Evolutionary conservation across 30 jellyfish, hydroid and myxozoan species (phyloP), one percentile per base, ranked within the genome.

Genomic region (Aurelia aurita): DNA sequence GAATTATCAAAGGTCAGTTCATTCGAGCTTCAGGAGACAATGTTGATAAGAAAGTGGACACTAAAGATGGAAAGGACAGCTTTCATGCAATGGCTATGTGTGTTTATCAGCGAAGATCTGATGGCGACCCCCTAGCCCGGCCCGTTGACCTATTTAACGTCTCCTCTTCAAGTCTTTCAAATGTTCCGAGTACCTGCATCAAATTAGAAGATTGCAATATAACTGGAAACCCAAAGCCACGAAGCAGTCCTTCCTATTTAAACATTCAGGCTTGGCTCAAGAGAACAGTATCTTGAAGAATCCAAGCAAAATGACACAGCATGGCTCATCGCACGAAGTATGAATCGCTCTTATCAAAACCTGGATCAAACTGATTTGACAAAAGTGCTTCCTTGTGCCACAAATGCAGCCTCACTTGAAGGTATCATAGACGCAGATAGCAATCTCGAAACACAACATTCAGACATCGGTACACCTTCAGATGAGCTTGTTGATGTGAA

Each of bases 141-240:
- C 59, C 59, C 10, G 59, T 47, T 47, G 59, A 47, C 59, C 16
- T 47, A 47, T 47, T 47, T 47, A 16, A 47, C 16, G 59, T 47
- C 59, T 16, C 13, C 16, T 47, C 59, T 47, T 47, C 59, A 10
- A 47, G 13, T 47, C 16, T 47, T 47, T 47, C 59, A 47, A 47
- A 47, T 47, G 16, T 47, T 47, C 59, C 59, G 13, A 47, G 59
- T 47, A 47, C 59, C 13, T 16, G 59, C 59, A 47, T 47, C 59
- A 55, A 18, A 55, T 55, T 55, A 55, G 29, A 18, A 13, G 29
- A 55, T 55, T 55, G 66, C 66, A 55, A 13, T 22, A 55, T 55
- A 55, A 55, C 66, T 22, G 66, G 29, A 55, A 55, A 55, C 66
- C 66, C 66, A 23, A 55, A 55, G 66, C 66, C 66, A 55, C 29